phyloP scores from a whole-genome alignment of 2,888 invertebrate genomes.

The Unio delphinus region DNA sequence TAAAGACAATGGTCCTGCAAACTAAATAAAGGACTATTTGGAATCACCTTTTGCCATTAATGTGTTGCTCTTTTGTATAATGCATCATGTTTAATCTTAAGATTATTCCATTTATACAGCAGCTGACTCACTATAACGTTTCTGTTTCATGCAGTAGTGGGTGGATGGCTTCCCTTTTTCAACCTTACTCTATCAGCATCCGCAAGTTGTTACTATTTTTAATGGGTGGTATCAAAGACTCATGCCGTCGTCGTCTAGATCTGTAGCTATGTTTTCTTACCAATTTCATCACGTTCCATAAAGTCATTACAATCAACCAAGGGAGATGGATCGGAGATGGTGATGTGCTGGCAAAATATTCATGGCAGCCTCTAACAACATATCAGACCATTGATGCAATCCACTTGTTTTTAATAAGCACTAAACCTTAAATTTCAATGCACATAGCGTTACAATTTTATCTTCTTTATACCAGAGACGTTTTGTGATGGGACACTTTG shows the following conservation, averaged over 20 bases:
- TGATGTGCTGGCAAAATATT: slow-evolving; percentile 5
- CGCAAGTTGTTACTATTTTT: no score
- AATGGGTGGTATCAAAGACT: no score
- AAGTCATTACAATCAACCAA: neutral
- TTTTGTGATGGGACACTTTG: no score
- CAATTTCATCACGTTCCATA: neutral
- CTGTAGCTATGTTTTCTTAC: neutral
- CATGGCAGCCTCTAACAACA: slow-evolving; percentile 7
- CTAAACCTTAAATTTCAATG: no score
- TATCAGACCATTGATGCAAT: slow-evolving; percentile 1
- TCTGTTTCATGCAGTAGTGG: no score
- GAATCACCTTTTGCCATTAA: neutral
- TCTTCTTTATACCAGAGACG: no score
- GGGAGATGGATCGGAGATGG: neutral
- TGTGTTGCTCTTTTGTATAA: neutral
- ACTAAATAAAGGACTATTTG: neutral
- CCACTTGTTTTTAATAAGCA: slow-evolving; percentile 1
- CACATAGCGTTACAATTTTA: no score
- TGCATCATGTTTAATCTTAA: neutral
- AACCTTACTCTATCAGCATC: no score
- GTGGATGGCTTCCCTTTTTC: neutral
- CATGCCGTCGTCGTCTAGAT: no score
- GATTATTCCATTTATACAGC: slow-evolving; percentile 1
- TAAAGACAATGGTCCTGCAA: neutral
- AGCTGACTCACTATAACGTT: neutral